These are phyloP conservation scores for Orthonychiurus folsomi DNA, from an alignment of 2,888 invertebrate species.

Conservation along the genomic window DNA sequence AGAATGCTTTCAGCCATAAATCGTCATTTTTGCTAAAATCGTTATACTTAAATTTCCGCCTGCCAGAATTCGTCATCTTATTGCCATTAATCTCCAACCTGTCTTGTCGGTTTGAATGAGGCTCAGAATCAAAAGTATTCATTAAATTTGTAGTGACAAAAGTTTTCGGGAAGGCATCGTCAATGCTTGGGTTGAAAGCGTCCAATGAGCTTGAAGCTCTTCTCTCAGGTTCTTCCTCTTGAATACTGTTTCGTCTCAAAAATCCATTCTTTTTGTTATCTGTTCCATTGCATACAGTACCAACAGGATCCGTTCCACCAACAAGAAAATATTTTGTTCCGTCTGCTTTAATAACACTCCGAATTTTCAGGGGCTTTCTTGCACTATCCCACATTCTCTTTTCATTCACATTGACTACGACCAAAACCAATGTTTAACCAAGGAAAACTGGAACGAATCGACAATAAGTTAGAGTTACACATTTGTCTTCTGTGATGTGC, in stretches of 20 bases:
- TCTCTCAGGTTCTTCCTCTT: not conserved
- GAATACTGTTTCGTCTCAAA: not conserved
- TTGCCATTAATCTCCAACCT: not conserved
- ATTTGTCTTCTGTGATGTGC: not conserved
- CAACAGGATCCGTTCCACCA: constrained; percentile 8
- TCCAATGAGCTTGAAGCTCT: not conserved
- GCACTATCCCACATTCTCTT: constrained; percentile 38
- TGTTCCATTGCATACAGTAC: not conserved
- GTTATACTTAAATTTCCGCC: not conserved
- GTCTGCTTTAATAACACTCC: constrained; percentile 33
- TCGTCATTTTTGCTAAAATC: not conserved
- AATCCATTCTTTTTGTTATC: not conserved
- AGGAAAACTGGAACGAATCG: not conserved
- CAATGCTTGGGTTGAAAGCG: not conserved
- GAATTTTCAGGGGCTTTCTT: constrained; percentile 36
- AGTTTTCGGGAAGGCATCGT: not conserved
- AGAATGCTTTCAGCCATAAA: not conserved
- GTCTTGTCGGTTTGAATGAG: not conserved
- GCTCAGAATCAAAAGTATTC: not conserved
- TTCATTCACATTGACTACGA: not conserved
- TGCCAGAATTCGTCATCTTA: not conserved
- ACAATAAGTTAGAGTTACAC: not conserved
- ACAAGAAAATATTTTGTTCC: constrained; percentile 35
- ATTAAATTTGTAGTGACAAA: not conserved
- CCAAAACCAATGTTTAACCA: not conserved